Percentiles rank a stretch among this genome's conserved stretches.
Evolutionary conservation across 2,888 invertebrate genomes (phyloP).

Genomic region (Tipula vernalis): DNA sequence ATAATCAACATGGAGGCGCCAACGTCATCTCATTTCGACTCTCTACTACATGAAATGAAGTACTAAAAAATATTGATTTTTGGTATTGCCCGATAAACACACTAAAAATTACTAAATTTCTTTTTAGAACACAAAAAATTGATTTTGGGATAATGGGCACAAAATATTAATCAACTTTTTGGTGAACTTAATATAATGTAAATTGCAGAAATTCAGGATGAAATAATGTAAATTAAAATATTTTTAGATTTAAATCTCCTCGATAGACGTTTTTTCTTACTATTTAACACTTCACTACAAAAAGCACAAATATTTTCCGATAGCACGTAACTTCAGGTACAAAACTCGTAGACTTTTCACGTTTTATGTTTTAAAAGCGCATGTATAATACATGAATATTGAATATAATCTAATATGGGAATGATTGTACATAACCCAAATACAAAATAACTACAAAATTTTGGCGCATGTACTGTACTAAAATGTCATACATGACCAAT

Average conservation of each 20-base stretch:
- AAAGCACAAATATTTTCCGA: background rate
- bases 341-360: background rate
- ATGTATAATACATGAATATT: background rate
- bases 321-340: background rate
- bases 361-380: background rate
- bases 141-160: background rate
- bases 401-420: background rate
- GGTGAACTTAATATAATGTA: background rate
- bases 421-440: background rate
- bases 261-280: background rate
- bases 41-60: background rate
- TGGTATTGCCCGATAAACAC: background rate
- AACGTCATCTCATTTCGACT: background rate
- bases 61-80: background rate
- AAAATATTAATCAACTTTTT: background rate
- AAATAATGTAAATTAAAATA: background rate
- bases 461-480: background rate
- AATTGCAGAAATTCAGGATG: background rate
- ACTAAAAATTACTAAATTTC: background rate
- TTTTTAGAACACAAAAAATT: background rate
- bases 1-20: background rate
- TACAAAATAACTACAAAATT: background rate
- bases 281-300: background rate
- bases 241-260: background rate
- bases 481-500: background rate